phyloP scores from a whole-genome alignment of 2,888 invertebrate genomes.

The Falcaria lacertinaria region DNA sequence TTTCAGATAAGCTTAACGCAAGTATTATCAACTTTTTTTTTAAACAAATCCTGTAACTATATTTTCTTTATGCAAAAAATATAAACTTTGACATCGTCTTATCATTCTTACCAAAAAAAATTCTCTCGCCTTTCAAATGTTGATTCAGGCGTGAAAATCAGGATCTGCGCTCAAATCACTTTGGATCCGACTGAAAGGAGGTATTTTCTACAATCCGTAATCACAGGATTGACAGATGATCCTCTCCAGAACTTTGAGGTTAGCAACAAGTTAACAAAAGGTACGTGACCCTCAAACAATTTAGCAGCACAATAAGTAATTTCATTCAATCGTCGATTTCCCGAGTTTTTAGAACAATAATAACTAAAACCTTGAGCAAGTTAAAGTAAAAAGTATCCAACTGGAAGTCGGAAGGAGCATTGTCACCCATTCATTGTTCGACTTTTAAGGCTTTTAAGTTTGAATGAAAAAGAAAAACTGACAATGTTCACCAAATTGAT shows the following conservation, averaged over 20 bases:
- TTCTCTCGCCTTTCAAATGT: background rate
- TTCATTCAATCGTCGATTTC: background rate
- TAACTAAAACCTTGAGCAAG: background rate
- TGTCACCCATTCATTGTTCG: background rate
- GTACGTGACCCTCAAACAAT: background rate
- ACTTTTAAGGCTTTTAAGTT: background rate
- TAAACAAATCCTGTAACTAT: no score
- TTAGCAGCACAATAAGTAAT: background rate
- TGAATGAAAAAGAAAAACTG: background rate
- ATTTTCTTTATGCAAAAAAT: no score
- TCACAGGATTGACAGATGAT: background rate
- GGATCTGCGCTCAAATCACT: background rate
- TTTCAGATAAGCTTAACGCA: no score
- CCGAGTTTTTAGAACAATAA: background rate
- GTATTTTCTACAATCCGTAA: background rate
- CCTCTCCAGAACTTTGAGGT: background rate
- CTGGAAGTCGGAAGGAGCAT: background rate
- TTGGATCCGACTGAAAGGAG: background rate
- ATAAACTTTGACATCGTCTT: no score
- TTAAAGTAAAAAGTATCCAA: background rate
- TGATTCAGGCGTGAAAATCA: background rate
- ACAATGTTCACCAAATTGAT: background rate
- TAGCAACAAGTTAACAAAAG: background rate
- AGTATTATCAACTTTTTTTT: no score
- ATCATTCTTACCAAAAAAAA: no score